Evolutionary conservation across 2,797 vertebrate species (phyloP).

Genomic region (Gymnopithys bicolor): DNA sequence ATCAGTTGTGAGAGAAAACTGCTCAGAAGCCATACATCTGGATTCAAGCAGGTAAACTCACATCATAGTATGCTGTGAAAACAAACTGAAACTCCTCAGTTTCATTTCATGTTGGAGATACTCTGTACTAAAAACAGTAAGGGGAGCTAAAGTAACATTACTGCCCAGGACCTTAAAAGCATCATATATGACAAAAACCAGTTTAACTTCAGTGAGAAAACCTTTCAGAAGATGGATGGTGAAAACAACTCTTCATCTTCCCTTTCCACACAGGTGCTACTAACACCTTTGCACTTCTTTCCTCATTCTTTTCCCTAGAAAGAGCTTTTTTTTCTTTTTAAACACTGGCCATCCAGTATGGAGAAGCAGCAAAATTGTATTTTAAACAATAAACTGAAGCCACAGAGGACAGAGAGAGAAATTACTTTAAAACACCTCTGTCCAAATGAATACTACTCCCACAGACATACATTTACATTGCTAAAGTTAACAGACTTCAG

Average conservation of each 20-base stretch:
- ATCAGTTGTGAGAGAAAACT: not conserved
- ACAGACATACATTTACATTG: not conserved
- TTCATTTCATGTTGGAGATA: not conserved
- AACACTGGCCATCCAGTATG: not conserved
- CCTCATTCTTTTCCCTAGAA: not conserved
- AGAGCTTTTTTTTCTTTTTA: not conserved
- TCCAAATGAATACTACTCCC: not conserved
- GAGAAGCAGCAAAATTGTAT: not conserved
- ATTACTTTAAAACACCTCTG: not conserved
- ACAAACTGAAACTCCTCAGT: not conserved
- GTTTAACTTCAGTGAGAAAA: not conserved
- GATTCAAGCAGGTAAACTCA: not conserved
- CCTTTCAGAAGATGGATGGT: not conserved
- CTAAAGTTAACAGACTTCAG: not conserved
- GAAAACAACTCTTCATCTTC: rapidly evolving
- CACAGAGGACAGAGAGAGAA: not conserved
- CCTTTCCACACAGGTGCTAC: not conserved
- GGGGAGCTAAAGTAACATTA: not conserved
- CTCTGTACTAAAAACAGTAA: not conserved
- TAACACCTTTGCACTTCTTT: not conserved
- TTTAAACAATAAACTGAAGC: not conserved
- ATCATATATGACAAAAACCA: not conserved
- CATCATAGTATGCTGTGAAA: not conserved
- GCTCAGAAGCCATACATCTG: not conserved
- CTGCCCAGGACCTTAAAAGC: not conserved